Conservation (phyloP, 2,113 vertebrate species). For the Engraulis encrasicolus region DNA sequence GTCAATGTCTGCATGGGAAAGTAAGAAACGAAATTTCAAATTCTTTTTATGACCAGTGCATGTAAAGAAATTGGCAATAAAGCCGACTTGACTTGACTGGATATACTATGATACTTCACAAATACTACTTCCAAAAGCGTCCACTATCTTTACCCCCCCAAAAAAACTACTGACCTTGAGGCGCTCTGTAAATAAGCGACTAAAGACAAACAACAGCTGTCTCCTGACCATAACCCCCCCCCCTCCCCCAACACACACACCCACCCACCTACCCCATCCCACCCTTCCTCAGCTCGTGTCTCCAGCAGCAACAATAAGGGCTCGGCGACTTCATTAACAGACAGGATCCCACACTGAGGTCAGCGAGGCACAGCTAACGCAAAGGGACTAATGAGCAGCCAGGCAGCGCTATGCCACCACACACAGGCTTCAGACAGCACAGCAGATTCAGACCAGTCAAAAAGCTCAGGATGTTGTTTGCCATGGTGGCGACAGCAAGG, state of each 20-base stretch:
- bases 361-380: constrained; percentile 35
- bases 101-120: not conserved
- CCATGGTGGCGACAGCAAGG: constrained; percentile 1
- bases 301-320: constrained; percentile 22
- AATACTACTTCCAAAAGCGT: too few relatives aligned
- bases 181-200: not conserved
- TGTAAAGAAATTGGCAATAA: too few relatives aligned
- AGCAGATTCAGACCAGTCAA: constrained; percentile 11
- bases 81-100: too few relatives aligned
- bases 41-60: too few relatives aligned
- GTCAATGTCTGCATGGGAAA: too few relatives aligned
- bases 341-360: constrained; percentile 26
- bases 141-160: too few relatives aligned
- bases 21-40: too few relatives aligned
- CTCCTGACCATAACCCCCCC: not conserved
- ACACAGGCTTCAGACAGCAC: not conserved
- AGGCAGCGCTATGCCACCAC: not conserved
- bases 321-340: constrained; percentile 36
- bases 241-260: not conserved
- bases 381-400: constrained; percentile 35
- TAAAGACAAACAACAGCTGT: constrained; percentile 4
- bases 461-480: not conserved
- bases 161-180: not conserved
- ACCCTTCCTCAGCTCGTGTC: not conserved
- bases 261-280: not conserved